These are phyloP conservation scores for Adelphocoris suturalis DNA, from an alignment of 2,888 invertebrate species.

Conservation along the genomic window DNA sequence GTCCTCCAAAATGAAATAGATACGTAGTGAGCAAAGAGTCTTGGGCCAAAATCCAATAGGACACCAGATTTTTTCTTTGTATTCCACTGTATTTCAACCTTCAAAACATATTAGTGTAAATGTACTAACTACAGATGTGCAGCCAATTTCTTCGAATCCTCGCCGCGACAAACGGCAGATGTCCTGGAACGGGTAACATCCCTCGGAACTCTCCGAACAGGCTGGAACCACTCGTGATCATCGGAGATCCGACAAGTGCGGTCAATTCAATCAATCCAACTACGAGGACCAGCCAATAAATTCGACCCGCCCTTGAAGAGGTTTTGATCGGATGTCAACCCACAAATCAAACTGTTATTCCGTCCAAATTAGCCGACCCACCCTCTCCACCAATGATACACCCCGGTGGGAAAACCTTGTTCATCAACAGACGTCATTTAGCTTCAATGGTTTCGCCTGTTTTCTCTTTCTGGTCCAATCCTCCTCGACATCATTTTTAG, in stretches of 20 bases:
- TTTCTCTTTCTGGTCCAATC: background rate
- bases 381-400: constrained; percentile 1
- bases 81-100: too few relatives aligned
- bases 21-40: too few relatives aligned
- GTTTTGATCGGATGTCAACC: constrained; percentile 35
- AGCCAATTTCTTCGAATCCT: too few relatives aligned
- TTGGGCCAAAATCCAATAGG: too few relatives aligned
- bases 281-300: background rate
- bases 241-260: constrained; percentile 11
- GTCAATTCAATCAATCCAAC: constrained; percentile 9
- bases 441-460: constrained; percentile 2
- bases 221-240: background rate
- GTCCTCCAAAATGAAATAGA: too few relatives aligned
- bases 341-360: constrained; percentile 42
- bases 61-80: too few relatives aligned
- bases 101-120: too few relatives aligned
- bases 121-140: too few relatives aligned
- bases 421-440: background rate
- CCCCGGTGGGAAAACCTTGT: background rate
- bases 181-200: too few relatives aligned
- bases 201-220: background rate
- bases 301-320: constrained; percentile 5
- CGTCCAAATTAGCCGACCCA: background rate
- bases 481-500: background rate
- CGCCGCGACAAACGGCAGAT: too few relatives aligned